A percentile compares a stretch with the other conserved stretches of the same genome.
These are phyloP conservation scores for Nysson spinosus DNA, from an alignment of 2,888 invertebrate species.

Conservation along the genomic window DNA sequence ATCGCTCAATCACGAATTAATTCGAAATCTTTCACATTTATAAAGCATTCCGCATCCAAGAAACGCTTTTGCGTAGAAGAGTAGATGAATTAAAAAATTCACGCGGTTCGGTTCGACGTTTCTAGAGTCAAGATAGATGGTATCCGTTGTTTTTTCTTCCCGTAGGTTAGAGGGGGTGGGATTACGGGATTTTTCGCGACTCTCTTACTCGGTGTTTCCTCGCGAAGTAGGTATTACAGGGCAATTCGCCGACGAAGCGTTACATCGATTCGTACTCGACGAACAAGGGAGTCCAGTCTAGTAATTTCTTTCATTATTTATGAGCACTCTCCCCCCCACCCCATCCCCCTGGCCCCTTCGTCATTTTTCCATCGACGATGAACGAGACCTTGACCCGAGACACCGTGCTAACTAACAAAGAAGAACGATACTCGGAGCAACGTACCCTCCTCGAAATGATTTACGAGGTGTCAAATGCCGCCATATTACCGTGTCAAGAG, in stretches of 20 bases:
- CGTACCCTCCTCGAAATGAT: neutral
- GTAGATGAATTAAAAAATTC: too few species aligned
- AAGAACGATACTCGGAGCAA: too few species aligned
- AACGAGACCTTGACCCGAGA: constrained; percentile 3
- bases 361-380: constrained; percentile 9
- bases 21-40: too few species aligned
- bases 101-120: too few species aligned
- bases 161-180: neutral
- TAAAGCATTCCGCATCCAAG: neutral
- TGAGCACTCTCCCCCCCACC: neutral
- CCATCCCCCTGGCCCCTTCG: neutral
- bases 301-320: constrained; percentile 30
- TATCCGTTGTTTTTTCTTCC: too few species aligned
- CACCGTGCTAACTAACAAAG: too few species aligned
- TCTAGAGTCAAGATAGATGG: too few species aligned
- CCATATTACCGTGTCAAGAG: too few species aligned
- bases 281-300: neutral
- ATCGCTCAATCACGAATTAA: too few species aligned
- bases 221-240: constrained; percentile 1
- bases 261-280: neutral
- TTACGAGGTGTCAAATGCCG: neutral
- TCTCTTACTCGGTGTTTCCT: constrained; percentile 7
- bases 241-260: neutral
- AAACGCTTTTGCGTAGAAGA: too few species aligned
- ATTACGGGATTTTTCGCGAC: neutral